Evolutionary conservation across 35 echinoderm and acorn worm genomes (phyloP).

Genomic region (Chiridota heheva): DNA sequence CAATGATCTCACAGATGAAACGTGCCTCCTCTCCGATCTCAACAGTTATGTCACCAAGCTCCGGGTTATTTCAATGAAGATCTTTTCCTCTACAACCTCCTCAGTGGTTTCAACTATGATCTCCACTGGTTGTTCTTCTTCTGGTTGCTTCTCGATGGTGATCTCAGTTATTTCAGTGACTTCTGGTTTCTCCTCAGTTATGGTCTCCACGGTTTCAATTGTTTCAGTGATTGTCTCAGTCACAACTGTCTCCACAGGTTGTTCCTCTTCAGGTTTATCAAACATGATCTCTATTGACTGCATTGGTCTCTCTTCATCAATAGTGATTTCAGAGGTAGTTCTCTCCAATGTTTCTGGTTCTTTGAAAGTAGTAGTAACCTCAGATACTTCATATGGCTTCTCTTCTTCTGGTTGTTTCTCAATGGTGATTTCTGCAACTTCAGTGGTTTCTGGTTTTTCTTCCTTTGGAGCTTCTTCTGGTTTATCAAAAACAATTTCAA

Average conservation of each 20-base stretch:
- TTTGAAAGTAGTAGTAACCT: no score
- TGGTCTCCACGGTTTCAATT: no score
- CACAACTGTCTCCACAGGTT: conserved; percentile 8
- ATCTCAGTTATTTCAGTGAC: conserved; percentile 29
- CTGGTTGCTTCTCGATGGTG: conserved; percentile 3
- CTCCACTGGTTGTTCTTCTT: neutral
- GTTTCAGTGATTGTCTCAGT: no score
- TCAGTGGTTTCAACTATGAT: conserved; percentile 33
- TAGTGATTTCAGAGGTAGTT: conserved; percentile 4
- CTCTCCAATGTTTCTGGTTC: no score
- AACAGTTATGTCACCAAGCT: conserved; percentile 21
- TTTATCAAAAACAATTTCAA: no score
- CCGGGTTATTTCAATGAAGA: conserved; percentile 26
- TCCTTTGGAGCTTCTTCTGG: no score
- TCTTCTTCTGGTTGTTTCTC: conserved; percentile 22
- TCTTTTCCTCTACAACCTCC: conserved; percentile 28
- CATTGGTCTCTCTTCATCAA: conserved; percentile 24
- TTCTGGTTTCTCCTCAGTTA: no score
- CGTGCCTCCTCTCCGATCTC: conserved; percentile 41
- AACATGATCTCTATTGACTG: conserved; percentile 15
- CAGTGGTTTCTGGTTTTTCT: conserved; percentile 25
- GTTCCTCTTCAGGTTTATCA: conserved; percentile 4
- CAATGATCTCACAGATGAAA: conserved; percentile 50
- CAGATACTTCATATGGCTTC: neutral
- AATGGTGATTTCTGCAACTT: conserved; percentile 29